A percentile compares a stretch with the other conserved stretches of the same genome.
Evolutionary conservation across 2,888 invertebrate genomes (phyloP).

Genomic region (Villa cingulata): DNA sequence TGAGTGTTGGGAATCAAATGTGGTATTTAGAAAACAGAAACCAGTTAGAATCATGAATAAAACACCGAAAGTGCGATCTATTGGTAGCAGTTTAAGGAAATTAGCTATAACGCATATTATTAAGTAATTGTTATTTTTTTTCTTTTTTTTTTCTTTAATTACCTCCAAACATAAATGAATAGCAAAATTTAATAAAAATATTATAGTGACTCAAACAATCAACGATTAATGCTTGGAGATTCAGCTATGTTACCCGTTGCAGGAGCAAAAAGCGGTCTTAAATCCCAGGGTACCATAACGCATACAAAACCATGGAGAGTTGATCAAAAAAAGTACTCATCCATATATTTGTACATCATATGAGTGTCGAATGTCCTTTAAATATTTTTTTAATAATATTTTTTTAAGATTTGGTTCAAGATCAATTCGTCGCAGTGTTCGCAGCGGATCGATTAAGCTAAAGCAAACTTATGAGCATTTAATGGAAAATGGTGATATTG

Average conservation of each 20-base stretch:
- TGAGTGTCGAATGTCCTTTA: neutral
- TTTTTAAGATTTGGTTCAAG: conserved; percentile 56
- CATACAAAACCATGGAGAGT: conserved; percentile 78
- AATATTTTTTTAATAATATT: neutral
- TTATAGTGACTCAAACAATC: conserved; percentile 88
- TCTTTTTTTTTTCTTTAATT: neutral
- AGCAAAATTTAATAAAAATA: no score
- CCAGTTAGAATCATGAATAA: conserved; percentile 68
- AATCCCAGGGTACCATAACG: conserved; percentile 77
- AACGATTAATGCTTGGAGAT: conserved; percentile 80
- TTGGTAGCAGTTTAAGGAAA: conserved; percentile 63
- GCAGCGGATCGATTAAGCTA: conserved; percentile 84
- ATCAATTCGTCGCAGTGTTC: conserved; percentile 82
- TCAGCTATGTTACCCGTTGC: conserved; percentile 86
- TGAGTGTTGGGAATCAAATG: conserved; percentile 57
- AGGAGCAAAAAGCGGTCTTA: conserved; percentile 58
- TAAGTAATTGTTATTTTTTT: conserved; percentile 44
- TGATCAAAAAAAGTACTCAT: conserved; percentile 76
- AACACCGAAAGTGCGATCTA: conserved; percentile 68
- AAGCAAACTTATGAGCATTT: conserved; percentile 94
- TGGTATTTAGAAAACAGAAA: conserved; percentile 70
- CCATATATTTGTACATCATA: neutral
- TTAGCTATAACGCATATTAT: conserved; percentile 78
- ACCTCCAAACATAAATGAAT: no score
- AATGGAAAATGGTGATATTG: conserved; percentile 94